A percentile compares a stretch with the other conserved stretches of the same genome.
Conservation (phyloP, 2,888 invertebrate species). For the Apamea monoglypha region DNA sequence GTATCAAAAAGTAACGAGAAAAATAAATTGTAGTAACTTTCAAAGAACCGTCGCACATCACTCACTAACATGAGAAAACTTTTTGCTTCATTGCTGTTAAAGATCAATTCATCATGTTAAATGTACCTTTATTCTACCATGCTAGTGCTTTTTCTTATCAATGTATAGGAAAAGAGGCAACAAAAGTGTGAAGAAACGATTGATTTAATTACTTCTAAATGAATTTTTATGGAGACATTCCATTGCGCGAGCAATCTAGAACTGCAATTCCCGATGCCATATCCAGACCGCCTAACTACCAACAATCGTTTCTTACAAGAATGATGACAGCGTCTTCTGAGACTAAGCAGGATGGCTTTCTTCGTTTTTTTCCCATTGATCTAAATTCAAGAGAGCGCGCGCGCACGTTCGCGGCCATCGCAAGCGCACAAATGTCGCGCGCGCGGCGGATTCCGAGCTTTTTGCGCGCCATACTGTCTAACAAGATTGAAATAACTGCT, state of each 20-base stretch:
- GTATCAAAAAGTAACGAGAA: conserved; percentile 13
- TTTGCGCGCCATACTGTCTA: conserved; percentile 86
- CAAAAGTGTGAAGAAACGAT: conserved; percentile 50
- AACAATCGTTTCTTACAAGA: conserved; percentile 68
- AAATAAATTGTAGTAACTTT: conserved; percentile 22
- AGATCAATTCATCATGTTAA: conserved; percentile 40
- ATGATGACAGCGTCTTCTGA: conserved; percentile 66
- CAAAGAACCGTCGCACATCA: conserved; percentile 22
- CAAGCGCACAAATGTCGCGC: conserved; percentile 79
- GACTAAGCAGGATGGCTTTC: conserved; percentile 76
- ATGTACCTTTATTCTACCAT: conserved; percentile 11
- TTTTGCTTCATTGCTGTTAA: conserved; percentile 38
- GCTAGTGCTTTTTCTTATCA: conserved; percentile 13
- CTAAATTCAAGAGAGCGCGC: conserved; percentile 85
- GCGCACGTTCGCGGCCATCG: conserved; percentile 77
- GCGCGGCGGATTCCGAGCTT: conserved; percentile 79
- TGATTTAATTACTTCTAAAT: conserved; percentile 49
- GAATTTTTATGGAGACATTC: conserved; percentile 41
- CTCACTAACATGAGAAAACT: conserved; percentile 27
- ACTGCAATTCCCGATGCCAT: conserved; percentile 57
- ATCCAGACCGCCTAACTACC: conserved; percentile 63
- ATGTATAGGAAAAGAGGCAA: conserved; percentile 18
- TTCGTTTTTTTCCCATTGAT: conserved; percentile 81
- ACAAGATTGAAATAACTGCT: conserved; percentile 86
- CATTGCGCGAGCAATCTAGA: conserved; percentile 46